Conservation (phyloP, 1,140 invertebrate genomes). For the Formica selysi region DNA sequence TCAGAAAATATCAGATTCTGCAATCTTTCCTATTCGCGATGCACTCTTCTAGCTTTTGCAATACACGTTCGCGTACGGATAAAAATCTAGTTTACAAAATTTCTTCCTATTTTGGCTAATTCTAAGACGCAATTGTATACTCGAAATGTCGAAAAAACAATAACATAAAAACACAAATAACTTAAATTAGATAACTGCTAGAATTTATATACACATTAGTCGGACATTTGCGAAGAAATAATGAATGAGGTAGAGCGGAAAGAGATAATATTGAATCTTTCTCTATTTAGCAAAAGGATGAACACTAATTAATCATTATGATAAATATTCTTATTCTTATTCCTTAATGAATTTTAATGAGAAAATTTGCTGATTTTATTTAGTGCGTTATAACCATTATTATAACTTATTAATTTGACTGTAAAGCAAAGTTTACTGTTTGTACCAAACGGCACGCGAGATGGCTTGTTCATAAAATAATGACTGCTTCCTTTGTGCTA, state of each 20-base stretch:
- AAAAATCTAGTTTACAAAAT: slow-evolving; percentile 56
- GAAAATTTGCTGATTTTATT: slow-evolving; percentile 54
- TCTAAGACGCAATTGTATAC: slow-evolving; percentile 23
- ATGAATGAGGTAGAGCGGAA: neutral
- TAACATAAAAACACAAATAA: slow-evolving; percentile 10
- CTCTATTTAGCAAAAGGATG: slow-evolving; percentile 34
- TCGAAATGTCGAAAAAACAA: slow-evolving; percentile 31
- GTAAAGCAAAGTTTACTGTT: slow-evolving; percentile 56
- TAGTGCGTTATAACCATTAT: slow-evolving; percentile 48
- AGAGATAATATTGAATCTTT: neutral
- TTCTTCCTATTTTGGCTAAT: slow-evolving; percentile 57
- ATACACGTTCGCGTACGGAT: neutral
- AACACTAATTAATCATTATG: slow-evolving; percentile 45
- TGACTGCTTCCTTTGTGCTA: slow-evolving; percentile 49
- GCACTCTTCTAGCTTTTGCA: slow-evolving; percentile 31
- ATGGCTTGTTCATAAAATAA: slow-evolving; percentile 60
- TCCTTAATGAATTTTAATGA: slow-evolving; percentile 45
- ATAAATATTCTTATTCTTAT: slow-evolving; percentile 42
- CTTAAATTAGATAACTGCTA: neutral
- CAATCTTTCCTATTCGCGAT: slow-evolving; percentile 33
- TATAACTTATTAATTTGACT: slow-evolving; percentile 55
- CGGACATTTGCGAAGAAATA: neutral
- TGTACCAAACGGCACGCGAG: slow-evolving; percentile 44
- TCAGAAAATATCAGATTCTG: slow-evolving; percentile 58
- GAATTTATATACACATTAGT: neutral